Base-by-base conservation (phyloP, 2,797 vertebrate species). In the Gallinago nigripennis region DNA sequence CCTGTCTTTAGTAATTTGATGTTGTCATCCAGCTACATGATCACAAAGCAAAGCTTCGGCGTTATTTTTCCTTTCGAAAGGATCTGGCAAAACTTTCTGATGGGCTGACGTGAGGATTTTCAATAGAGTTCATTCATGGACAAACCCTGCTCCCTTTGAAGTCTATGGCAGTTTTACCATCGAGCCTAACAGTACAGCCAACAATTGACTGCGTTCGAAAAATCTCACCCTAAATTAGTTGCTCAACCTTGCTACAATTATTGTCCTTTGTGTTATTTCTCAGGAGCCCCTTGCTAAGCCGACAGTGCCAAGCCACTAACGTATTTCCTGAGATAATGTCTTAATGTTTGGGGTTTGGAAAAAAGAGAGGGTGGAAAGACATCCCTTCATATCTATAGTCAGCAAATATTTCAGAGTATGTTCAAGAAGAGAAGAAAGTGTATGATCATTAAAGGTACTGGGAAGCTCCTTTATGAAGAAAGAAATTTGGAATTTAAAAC, bases 261-360 rank as follows among this genome's bases (percentile, higher is more conserved):
- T 94, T 95, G 96, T 95, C 90, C 90, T 93, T 83, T 77, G 75
- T 93, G 90, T 93, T 92, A 92, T 94, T 93, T 96, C 95, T 96
- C 94, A 86, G 68, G 93, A 96, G 93, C 76, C 92, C 71, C 65
- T 95, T 86, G 88, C 90, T 76, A 95, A 94, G 75, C 57, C 3
- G 12, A 66, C 79, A 60, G 71, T 88, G 94, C 88, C 92, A 95
- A 96, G 35, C 75, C 86, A 92, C 66, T 53, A 94, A 80, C 5
- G 0, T 83, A 57, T 88, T 95, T 95, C 71, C 30, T 86, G 91
- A 86, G 91, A 88, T 88, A 97, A 94, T 78, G 78, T 97, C 95
- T 93, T 91, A 92, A 95, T 96, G 53, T 50, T 95, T 90, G 12
- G 17, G 24, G 12, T 51, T 91, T 61, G 19, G 66, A 84, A 95